Evolutionary conservation across 2,113 vertebrate species (phyloP).

Genomic region (Macroglossus sobrinus): DNA sequence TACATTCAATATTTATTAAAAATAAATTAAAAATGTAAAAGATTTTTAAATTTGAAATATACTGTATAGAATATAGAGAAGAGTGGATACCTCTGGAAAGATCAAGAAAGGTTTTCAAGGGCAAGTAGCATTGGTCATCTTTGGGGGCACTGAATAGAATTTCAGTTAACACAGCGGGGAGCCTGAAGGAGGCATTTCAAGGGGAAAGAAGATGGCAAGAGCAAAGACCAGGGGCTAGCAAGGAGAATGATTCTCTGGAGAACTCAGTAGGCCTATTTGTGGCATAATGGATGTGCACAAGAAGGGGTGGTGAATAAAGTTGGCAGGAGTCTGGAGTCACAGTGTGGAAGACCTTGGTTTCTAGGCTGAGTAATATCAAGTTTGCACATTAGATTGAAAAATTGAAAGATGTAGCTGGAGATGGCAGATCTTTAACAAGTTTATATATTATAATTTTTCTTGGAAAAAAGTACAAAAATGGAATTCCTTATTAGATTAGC

Average conservation of each 20-base stretch:
- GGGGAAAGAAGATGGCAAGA: background rate
- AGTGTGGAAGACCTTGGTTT: background rate
- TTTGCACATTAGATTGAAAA: background rate
- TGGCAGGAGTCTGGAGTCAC: background rate
- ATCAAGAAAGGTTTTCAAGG: background rate
- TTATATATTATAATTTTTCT: background rate
- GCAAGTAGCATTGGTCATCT: background rate
- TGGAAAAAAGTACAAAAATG: background rate
- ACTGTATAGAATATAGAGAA: background rate
- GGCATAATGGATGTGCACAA: background rate
- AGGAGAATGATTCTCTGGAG: background rate
- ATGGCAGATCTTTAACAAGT: background rate
- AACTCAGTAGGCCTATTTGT: background rate
- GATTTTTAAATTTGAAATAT: constrained; percentile 5
- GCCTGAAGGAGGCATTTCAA: background rate
- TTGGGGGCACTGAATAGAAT: background rate
- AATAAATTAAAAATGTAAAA: background rate
- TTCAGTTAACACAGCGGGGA: background rate
- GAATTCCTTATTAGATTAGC: background rate
- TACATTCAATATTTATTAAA: background rate
- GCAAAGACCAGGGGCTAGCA: background rate
- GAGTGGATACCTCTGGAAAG: background rate
- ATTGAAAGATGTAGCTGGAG: background rate
- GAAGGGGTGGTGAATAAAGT: background rate
- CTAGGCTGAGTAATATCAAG: background rate